Evolutionary conservation across 2,113 vertebrate genomes (phyloP).

Genomic region (Leptocoma aspasia): DNA sequence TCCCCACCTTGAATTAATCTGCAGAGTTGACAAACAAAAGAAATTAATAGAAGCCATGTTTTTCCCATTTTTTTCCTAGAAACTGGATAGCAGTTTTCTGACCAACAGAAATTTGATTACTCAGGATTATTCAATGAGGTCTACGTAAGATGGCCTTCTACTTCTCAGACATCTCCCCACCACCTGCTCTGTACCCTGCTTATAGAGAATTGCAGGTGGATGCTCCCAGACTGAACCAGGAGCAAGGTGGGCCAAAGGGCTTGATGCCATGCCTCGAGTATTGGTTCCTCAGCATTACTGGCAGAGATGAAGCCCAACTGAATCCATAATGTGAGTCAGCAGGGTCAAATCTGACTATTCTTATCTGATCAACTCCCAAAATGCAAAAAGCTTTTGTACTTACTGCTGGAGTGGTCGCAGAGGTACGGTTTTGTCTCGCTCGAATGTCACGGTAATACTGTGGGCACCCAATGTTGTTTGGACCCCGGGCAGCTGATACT

Average conservation of each 20-base stretch:
- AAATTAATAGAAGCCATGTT: background rate
- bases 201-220: background rate
- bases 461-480: slow-evolving; percentile 80
- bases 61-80: background rate
- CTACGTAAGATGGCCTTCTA: background rate
- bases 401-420: slow-evolving; percentile 58
- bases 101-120: background rate
- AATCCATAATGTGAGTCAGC: background rate
- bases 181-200: background rate
- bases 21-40: background rate
- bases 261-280: background rate
- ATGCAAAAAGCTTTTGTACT: background rate
- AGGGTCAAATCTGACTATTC: background rate
- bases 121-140: background rate
- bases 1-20: background rate
- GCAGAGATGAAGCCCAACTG: background rate
- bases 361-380: background rate
- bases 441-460: background rate
- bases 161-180: background rate
- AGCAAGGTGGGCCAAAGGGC: background rate
- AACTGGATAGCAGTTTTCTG: background rate
- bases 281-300: background rate
- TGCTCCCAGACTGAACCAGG: background rate
- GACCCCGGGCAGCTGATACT: slow-evolving; percentile 77
- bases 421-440: slow-evolving; percentile 24